These are phyloP conservation scores for Drosophila greeni DNA, from an alignment of 2,888 invertebrate species.

Conservation along the genomic window DNA sequence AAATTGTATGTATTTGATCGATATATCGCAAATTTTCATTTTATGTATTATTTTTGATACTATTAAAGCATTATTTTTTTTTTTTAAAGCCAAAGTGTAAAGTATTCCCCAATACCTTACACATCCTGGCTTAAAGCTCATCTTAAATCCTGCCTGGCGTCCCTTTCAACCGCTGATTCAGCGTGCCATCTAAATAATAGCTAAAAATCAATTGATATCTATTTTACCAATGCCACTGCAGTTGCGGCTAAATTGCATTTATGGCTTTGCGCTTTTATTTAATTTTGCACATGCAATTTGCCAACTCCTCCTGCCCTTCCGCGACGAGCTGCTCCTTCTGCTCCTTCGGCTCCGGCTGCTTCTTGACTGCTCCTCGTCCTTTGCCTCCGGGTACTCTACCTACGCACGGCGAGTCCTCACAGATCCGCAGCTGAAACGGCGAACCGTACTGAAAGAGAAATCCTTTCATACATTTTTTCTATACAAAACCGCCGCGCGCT, in stretches of 20 bases:
- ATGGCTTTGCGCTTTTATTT: conserved; percentile 68
- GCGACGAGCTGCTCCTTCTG: not conserved
- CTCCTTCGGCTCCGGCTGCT: not conserved
- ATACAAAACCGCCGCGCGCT: conserved; percentile 64
- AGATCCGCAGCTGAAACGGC: conserved; percentile 8
- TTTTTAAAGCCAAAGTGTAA: too few relatives aligned
- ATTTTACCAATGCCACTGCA: conserved; percentile 57
- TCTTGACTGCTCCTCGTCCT: conserved; percentile 15
- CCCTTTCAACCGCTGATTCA: conserved; percentile 22
- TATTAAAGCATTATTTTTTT: too few relatives aligned
- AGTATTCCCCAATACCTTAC: too few relatives aligned
- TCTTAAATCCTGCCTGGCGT: conserved; percentile 11
- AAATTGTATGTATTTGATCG: too few relatives aligned
- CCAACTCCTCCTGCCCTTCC: conserved; percentile 13
- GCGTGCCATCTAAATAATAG: conserved; percentile 57
- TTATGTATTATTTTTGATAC: too few relatives aligned
- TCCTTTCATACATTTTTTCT: conserved; percentile 67
- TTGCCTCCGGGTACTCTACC: conserved; percentile 19
- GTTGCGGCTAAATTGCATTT: conserved; percentile 68
- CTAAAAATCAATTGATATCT: conserved; percentile 67
- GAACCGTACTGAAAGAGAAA: conserved; percentile 34
- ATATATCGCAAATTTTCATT: too few relatives aligned
- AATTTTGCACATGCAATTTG: conserved; percentile 64
- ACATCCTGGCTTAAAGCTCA: not conserved
- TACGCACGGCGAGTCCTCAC: conserved; percentile 28